Conservation (phyloP, 2,888 invertebrate genomes). For the Chalcosyrphus nemorum region DNA sequence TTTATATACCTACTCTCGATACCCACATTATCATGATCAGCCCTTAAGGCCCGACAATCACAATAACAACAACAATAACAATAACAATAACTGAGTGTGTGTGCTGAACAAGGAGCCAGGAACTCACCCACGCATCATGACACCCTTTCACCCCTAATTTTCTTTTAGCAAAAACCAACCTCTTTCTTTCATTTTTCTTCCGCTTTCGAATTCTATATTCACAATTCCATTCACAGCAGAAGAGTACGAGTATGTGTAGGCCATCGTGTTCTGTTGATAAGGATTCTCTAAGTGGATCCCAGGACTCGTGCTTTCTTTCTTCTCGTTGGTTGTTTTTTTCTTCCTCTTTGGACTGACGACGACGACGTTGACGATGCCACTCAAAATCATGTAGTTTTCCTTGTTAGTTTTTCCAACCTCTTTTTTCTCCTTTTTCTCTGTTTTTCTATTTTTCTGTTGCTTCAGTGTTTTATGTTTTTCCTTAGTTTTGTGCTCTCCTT, state of each 20-base stretch:
- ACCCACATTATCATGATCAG: conserved; percentile 22
- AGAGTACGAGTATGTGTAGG: neutral
- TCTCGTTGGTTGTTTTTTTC: too few relatives aligned
- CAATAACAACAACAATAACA: conserved; percentile 41
- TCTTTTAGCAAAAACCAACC: neutral
- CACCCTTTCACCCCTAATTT: neutral
- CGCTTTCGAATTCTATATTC: neutral
- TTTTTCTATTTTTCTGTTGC: too few relatives aligned
- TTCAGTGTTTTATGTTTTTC: neutral
- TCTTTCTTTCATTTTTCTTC: neutral
- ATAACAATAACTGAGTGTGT: conserved; percentile 20
- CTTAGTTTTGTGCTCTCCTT: neutral
- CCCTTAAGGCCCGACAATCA: conserved; percentile 30
- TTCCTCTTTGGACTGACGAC: neutral
- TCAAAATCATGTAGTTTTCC: neutral
- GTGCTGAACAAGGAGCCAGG: neutral
- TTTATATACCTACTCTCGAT: neutral
- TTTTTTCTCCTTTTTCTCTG: too few relatives aligned
- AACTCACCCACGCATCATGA: neutral
- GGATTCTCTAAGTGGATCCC: neutral
- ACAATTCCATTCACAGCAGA: neutral
- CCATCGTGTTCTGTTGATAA: neutral
- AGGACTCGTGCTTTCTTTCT: too few relatives aligned
- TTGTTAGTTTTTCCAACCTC: neutral
- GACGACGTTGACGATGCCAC: neutral